These are phyloP conservation scores for Pipistrellus kuhlii DNA, from an alignment of 2,797 vertebrate species.

Conservation along the genomic window DNA sequence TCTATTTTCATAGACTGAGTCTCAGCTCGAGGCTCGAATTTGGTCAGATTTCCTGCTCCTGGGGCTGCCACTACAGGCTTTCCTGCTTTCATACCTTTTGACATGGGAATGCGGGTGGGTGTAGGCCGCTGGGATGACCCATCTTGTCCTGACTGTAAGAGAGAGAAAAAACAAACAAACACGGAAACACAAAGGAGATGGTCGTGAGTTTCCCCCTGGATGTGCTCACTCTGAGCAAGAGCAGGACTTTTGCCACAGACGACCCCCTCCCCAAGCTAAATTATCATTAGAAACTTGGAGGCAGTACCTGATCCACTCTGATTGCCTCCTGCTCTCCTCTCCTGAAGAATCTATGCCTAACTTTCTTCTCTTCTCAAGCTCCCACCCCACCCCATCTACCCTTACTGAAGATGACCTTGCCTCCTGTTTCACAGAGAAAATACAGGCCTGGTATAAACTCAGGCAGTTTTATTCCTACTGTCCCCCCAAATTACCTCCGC, in stretches of 20 bases:
- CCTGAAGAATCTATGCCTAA: neutral
- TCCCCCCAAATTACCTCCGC: neutral
- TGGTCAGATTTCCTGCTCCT: slow-evolving; percentile 92
- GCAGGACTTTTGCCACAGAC: neutral
- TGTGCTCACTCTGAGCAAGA: neutral
- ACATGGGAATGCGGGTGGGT: slow-evolving; percentile 95
- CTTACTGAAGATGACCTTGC: neutral
- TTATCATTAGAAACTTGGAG: neutral
- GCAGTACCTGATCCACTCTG: neutral
- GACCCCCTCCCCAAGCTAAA: neutral
- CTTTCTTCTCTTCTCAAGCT: neutral
- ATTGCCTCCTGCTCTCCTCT: neutral
- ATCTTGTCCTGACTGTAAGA: slow-evolving; percentile 91
- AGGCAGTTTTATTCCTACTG: neutral
- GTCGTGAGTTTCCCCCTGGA: neutral
- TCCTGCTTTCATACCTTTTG: slow-evolving; percentile 95
- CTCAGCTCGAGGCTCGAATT: slow-evolving; percentile 94
- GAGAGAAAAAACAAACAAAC: slow-evolving; percentile 64
- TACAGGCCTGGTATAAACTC: neutral
- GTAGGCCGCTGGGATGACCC: slow-evolving; percentile 91
- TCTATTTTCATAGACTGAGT: slow-evolving; percentile 98
- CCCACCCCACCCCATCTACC: neutral
- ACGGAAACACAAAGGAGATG: neutral
- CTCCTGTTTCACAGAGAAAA: neutral
- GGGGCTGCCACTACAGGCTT: slow-evolving; percentile 93